Evolutionary conservation across 2,113 vertebrate species (phyloP).

Genomic region (Sinocyclocheilus grahami): DNA sequence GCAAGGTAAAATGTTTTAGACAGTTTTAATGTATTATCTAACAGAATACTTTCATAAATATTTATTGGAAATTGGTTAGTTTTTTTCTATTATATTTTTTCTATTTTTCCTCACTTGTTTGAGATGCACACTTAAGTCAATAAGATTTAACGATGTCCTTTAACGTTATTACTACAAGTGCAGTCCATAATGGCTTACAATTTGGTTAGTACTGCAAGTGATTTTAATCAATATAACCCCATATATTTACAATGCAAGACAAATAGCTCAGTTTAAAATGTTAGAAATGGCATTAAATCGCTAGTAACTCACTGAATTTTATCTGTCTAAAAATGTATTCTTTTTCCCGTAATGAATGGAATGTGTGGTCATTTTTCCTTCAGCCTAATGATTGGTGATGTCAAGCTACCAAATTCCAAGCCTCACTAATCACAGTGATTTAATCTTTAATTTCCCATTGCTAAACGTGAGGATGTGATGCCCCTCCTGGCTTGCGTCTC

Average conservation of each 20-base stretch:
- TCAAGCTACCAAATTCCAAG: slow-evolving; percentile 29
- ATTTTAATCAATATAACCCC: not conserved
- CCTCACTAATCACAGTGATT: slow-evolving; percentile 44
- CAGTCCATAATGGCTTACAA: not conserved
- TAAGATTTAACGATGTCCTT: no score
- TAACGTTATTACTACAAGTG: no score
- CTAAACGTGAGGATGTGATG: not conserved
- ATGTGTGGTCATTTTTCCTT: not conserved
- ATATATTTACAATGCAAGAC: not conserved
- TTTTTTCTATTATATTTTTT: no score
- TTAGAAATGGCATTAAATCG: no score
- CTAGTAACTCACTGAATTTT: not conserved
- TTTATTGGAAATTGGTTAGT: no score
- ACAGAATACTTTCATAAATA: no score
- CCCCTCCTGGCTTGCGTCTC: not conserved
- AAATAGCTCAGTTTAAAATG: not conserved
- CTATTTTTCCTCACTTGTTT: no score
- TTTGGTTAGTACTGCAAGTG: not conserved
- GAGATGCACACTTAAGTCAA: no score
- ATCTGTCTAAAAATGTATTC: not conserved
- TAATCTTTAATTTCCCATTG: slow-evolving; percentile 24
- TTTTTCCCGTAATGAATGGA: not conserved
- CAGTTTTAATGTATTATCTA: no score
- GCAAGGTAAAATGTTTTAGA: no score
- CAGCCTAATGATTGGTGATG: not conserved